A percentile compares a stretch with the other conserved stretches of the same genome.
These are phyloP conservation scores for Folsomia manolachei DNA, from an alignment of 2,888 invertebrate species.

Conservation along the genomic window DNA sequence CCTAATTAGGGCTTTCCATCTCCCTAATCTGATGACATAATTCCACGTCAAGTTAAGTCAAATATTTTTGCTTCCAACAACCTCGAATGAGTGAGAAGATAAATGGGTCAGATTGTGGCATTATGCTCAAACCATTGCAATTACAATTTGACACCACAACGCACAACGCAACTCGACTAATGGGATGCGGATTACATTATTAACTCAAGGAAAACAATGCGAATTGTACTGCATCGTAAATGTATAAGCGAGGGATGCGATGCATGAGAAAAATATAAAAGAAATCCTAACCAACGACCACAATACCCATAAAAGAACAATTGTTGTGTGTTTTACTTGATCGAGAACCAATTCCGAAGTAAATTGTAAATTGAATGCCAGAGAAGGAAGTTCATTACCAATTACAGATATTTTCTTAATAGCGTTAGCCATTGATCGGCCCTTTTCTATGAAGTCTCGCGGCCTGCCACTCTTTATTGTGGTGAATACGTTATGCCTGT, in stretches of 20 bases:
- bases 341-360: not conserved
- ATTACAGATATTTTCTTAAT: too few species aligned
- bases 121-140: too few species aligned
- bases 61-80: too few species aligned
- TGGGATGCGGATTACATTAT: not conserved
- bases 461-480: too few species aligned
- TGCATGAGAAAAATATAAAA: not conserved
- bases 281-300: not conserved
- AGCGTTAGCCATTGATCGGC: too few species aligned
- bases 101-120: constrained; percentile 1
- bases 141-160: not conserved
- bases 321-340: not conserved
- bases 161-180: not conserved
- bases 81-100: too few species aligned
- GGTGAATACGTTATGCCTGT: too few species aligned
- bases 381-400: constrained; percentile 3
- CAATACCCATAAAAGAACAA: not conserved
- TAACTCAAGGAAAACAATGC: too few species aligned
- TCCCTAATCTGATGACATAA: not conserved
- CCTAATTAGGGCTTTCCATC: not conserved
- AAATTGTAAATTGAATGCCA: constrained; percentile 4
- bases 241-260: too few species aligned
- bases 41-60: too few species aligned
- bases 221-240: too few species aligned
- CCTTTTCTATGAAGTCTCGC: too few species aligned